phyloP scores from a whole-genome alignment of 2,113 vertebrate genomes.

The Grammomys dolichurus region DNA sequence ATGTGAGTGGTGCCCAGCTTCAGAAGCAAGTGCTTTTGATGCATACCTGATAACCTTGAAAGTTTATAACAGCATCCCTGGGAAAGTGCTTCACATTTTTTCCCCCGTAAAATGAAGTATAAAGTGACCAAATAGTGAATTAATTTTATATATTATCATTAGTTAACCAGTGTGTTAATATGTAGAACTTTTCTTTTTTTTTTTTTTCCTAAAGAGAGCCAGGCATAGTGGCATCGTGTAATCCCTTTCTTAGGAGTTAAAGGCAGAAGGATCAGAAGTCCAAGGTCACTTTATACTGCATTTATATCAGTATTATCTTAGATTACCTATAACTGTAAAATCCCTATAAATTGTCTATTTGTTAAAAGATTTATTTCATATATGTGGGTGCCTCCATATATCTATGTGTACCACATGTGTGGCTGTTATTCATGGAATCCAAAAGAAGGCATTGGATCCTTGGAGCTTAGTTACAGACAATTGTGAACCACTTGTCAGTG shows the following conservation, averaged over 20 bases:
- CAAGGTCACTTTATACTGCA: background rate
- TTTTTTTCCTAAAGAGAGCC: constrained; percentile 4
- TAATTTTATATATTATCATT: constrained; percentile 38
- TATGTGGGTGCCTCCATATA: background rate
- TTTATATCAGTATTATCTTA: constrained; percentile 43
- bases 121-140: constrained; percentile 3
- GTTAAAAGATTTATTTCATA: background rate
- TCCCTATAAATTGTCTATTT: background rate
- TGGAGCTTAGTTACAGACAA: background rate
- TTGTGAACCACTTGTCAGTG: background rate
- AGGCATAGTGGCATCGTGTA: background rate
- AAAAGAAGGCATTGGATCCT: background rate
- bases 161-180: constrained; percentile 6
- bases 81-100: constrained; percentile 10
- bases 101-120: constrained; percentile 2
- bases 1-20: background rate
- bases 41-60: background rate
- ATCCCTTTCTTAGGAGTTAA: background rate
- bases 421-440: background rate
- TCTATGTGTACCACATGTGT: background rate
- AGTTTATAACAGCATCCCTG: background rate
- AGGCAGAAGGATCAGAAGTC: background rate
- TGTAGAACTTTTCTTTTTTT: background rate
- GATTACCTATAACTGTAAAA: constrained; percentile 51
- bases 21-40: background rate